Conservation (phyloP, 1,140 invertebrate genomes). For the Bombus waltoni region DNA sequence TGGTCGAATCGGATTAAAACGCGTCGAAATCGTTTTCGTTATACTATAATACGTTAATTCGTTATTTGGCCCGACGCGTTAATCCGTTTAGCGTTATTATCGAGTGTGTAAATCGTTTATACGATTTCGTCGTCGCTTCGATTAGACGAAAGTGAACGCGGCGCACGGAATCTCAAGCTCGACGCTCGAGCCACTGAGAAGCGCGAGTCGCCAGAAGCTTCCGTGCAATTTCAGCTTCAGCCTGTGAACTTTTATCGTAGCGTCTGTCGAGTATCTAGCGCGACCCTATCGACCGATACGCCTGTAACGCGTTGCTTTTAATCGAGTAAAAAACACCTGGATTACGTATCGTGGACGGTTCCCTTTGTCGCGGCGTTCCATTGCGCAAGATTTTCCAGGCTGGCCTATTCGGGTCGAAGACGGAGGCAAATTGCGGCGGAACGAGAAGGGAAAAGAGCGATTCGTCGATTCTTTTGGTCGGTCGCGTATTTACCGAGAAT, state of each 20-base stretch:
- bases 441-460: too few species aligned
- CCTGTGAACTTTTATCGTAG: too few species aligned
- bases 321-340: slow-evolving; percentile 74
- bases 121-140: not conserved
- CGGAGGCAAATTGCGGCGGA: not conserved
- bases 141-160: not conserved
- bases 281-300: slow-evolving; percentile 28
- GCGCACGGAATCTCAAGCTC: not conserved
- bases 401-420: not conserved
- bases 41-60: slow-evolving; percentile 40
- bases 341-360: slow-evolving; percentile 52
- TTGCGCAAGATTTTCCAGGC: not conserved
- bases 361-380: not conserved
- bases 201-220: fast-evolving
- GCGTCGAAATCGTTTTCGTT: slow-evolving; percentile 36
- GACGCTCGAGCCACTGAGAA: too few species aligned
- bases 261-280: too few species aligned
- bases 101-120: slow-evolving; percentile 8
- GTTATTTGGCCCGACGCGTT: slow-evolving; percentile 26
- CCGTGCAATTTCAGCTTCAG: too few species aligned
- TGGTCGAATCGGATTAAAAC: slow-evolving; percentile 34
- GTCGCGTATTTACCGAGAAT: slow-evolving; percentile 10
- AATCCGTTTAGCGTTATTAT: slow-evolving; percentile 37
- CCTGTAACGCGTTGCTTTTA: slow-evolving; percentile 75
- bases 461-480: not conserved